These are phyloP conservation scores for Drosophila ambigua DNA, from an alignment of 1,140 invertebrate genomes.

Conservation along the genomic window DNA sequence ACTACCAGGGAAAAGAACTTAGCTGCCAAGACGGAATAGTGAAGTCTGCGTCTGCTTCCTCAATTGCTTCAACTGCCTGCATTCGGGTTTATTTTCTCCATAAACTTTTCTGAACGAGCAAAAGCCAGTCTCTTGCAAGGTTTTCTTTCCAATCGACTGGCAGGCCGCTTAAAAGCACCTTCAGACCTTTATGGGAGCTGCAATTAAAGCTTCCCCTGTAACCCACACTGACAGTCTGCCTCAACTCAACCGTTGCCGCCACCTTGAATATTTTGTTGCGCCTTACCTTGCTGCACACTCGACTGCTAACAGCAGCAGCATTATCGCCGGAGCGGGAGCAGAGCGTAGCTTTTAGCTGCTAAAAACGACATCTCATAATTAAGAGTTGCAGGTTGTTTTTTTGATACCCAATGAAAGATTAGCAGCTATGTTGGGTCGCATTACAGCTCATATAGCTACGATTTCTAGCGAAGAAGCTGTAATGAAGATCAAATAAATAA, in stretches of 20 bases:
- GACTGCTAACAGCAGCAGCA: constrained; percentile 37
- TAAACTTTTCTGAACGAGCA: too few species aligned
- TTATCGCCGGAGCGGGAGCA: constrained; percentile 16
- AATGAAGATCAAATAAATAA: too few species aligned
- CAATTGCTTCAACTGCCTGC: background rate
- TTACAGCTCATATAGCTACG: too few species aligned
- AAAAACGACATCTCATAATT: constrained; percentile 73
- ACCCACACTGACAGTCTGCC: constrained; percentile 12
- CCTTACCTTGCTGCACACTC: constrained; percentile 39
- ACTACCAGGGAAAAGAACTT: background rate
- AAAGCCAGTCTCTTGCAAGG: too few species aligned
- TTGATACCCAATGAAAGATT: too few species aligned
- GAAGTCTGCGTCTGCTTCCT: too few species aligned
- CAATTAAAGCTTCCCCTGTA: constrained; percentile 35
- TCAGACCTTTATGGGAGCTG: constrained; percentile 26
- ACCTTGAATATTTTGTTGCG: constrained; percentile 69
- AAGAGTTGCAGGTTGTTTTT: constrained; percentile 32
- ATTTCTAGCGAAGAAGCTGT: too few species aligned
- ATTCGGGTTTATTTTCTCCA: background rate
- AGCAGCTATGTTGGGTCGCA: too few species aligned
- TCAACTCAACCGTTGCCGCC: background rate
- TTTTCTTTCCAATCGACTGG: background rate
- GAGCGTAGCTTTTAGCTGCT: constrained; percentile 65
- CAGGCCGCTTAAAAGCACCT: constrained; percentile 6
- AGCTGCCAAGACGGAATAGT: background rate